These are phyloP conservation scores for Puffinus mauretanicus DNA, from an alignment of 2,113 vertebrate genomes.

Conservation along the genomic window DNA sequence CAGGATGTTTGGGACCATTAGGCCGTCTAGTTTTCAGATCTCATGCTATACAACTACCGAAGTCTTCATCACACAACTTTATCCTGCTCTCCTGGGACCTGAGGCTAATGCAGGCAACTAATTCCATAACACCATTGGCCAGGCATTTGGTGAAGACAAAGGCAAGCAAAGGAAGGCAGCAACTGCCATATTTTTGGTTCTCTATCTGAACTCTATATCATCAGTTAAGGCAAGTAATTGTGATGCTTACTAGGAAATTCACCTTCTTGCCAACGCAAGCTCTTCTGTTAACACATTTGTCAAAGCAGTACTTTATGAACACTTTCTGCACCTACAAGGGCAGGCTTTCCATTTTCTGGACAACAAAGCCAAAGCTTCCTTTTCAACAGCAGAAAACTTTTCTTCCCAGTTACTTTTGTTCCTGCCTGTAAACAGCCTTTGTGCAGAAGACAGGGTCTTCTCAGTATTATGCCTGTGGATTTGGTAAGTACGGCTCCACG, in stretches of 20 bases:
- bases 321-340: not conserved
- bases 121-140: not conserved
- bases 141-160: not conserved
- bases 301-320: not conserved
- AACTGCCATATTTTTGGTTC: not conserved
- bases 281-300: not conserved
- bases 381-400: not conserved
- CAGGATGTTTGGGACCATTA: not conserved
- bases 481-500: not conserved
- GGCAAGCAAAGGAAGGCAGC: not conserved
- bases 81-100: accelerated
- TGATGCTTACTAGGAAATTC: not conserved
- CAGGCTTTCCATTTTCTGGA: not conserved
- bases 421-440: not conserved
- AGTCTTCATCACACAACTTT: not conserved
- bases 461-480: not conserved
- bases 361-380: not conserved
- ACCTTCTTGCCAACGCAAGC: not conserved
- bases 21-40: not conserved
- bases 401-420: not conserved
- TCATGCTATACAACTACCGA: not conserved
- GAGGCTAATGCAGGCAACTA: not conserved
- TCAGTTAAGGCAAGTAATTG: not conserved
- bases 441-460: not conserved
- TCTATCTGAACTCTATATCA: not conserved